Evolutionary conservation across 2,888 invertebrate species (phyloP), one percentile per base, ranked within the genome.

Genomic region (Lingula anatina): DNA sequence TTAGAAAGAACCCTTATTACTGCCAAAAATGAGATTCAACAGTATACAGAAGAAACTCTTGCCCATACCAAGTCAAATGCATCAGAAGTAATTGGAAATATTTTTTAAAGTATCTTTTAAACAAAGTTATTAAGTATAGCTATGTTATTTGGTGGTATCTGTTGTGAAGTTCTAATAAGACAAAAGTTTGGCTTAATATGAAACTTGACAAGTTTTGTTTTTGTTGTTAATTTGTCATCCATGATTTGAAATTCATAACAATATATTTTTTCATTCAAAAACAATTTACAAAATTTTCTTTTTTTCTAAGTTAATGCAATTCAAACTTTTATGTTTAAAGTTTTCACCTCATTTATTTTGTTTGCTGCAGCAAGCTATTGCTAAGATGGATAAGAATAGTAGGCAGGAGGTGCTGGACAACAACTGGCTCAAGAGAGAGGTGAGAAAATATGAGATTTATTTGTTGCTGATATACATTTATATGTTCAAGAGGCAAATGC

Each of bases 391-490:
- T 51, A 75, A 75, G 53, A 59, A 71, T 51, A 71, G 71, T 47
- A 49, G 71, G 45, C 72, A 72, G 44, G 75, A 75, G 53, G 71
- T 74, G 15, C 53, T 73, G 37, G 75, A 75, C 49, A 73, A 75
- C 59, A 71, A 74, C 42, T 75, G 75, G 75, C 57, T 75, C 43
- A 67, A 62, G 50, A 57, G 65, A 56, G 75, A 75, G 70, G 75
- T 73, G 50, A n/a, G n/a, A n/a, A n/a, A n/a, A n/a, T n/a, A n/a
- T n/a, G n/a, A n/a, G n/a, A n/a, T n/a, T n/a, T n/a, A n/a, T n/a
- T n/a, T n/a, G n/a, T n/a, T n/a, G n/a, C n/a, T n/a, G n/a, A n/a
- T n/a, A n/a, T n/a, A n/a, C n/a, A n/a, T n/a, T n/a, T n/a, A n/a
- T n/a, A n/a, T n/a, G n/a, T n/a, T n/a, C n/a, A n/a, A n/a, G n/a